Base-by-base conservation (phyloP, 2,113 vertebrate genomes). In the Puffinus mauretanicus region DNA sequence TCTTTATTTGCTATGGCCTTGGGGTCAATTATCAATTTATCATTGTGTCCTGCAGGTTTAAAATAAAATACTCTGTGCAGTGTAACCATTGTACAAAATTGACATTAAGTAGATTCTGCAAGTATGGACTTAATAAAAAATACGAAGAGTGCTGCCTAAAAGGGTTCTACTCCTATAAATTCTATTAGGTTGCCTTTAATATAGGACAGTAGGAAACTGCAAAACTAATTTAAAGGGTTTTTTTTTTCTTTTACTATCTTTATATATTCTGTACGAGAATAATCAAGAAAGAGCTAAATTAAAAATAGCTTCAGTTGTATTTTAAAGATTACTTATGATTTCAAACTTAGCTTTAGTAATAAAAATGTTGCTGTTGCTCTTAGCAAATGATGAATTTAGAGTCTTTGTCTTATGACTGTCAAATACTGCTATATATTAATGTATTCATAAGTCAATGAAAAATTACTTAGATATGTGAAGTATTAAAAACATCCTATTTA, bases 21-120 rank as follows among this genome's bases (percentile, higher is more conserved):
- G 92, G 83, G 99, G 98, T 98, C 98, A 98, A 98, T 98, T 98
- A 98, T 98, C 98, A 98, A 99, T 99, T 98, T 98, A 98, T 99
- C 98, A 98, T 98, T 97, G 96, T 98, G 98, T 98, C 98, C 97
- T 97, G 95, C 92, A 98, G 97, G 98, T 98, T 97, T 98, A 97
- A 97, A 98, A 98, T 97, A 97, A 98, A 98, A 98, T 98, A 97
- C 89, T 96, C 97, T 96, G 97, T 96, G 96, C 94, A 98, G 96
- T 96, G 96, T 98, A 98, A 97, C 96, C 96, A 97, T 97, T 97
- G 97, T 96, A 96, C 87, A 96, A 97, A 98, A 98, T 97, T 98
- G 98, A 98, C 98, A 98, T 98, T 98, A 98, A 98, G 95, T 98
- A 98, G 98, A 98, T 98, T 98, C 98, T 98, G 96, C 88, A 97